Base-by-base conservation (phyloP, 2,888 invertebrate genomes). In the Bellardia bayeri region DNA sequence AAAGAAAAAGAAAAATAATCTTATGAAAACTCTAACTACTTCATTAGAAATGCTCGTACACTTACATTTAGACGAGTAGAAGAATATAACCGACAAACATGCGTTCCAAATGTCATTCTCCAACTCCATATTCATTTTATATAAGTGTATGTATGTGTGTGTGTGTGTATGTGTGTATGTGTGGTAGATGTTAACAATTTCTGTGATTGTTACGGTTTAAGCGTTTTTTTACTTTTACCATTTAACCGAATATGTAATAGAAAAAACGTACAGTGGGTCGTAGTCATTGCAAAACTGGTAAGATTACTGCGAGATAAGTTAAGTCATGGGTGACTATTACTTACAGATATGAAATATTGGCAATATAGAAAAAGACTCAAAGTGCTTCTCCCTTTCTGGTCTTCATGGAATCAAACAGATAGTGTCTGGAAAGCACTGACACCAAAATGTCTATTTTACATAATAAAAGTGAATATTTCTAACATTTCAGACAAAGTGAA, bases 1-100 rank as follows among this genome's bases (percentile, higher is more conserved):
- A 14, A 49, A 2, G 2, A 14, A 49, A 51, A 3, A 51, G 3
- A 14, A 6, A 51, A 79, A 85, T 23, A 80, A 80, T 84, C 80
- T 63, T 75, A 82, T 83, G 76, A 86, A 87, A 88, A 86, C 75
- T 88, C 33, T 87, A 87, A 87, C 87, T 87, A 82, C 89, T 89
- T 89, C 88, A 89, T 89, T 89, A 88, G 85, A 87, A 89, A 82
- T 72, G 66, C 58, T 68, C 56, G 16, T 11, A 8, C 37, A 23
- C 33, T 71, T 7, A 8, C 40, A 71, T 33, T 4, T 54, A 3
- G 40, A n/a, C 76, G 30, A 75, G 16, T 9, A 75, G 23, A 58
- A 40, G 16, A 75, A 66, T 56, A 23, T 66, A 83, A 85, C 71
- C 75, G 85, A 82, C 87, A 80, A 87, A 87, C 79, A 86, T 89